phyloP scores from a whole-genome alignment of 2,113 vertebrate genomes.

The Rhinolophus ferrumequinum region DNA sequence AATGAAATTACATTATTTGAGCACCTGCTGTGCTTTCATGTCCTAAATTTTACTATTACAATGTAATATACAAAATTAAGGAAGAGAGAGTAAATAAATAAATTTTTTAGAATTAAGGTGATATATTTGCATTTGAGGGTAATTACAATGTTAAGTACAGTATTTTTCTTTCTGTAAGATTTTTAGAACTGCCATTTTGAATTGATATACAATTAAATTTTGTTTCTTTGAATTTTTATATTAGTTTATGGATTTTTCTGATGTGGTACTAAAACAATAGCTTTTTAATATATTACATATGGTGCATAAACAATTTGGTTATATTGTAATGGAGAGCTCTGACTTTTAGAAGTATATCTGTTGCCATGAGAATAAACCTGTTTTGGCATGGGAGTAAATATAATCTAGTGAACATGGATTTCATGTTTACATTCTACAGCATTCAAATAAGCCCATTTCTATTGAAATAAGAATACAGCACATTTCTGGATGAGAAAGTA shows the following conservation, averaged over 20 bases:
- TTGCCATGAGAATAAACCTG: neutral
- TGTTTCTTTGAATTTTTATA: slow-evolving; percentile 50
- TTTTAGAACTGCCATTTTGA: neutral
- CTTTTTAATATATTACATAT: slow-evolving; percentile 27
- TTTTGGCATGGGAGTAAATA: slow-evolving; percentile 25
- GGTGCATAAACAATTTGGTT: neutral
- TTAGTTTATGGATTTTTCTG: slow-evolving; percentile 21
- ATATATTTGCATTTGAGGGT: neutral
- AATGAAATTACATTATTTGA: neutral
- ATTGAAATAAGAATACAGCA: slow-evolving; percentile 39
- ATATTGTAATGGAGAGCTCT: neutral
- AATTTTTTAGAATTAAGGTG: slow-evolving; percentile 48
- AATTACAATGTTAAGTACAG: slow-evolving; percentile 32
- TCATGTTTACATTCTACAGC: neutral
- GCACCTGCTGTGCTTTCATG: neutral
- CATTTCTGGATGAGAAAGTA: slow-evolving; percentile 51
- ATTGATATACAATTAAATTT: slow-evolving; percentile 28
- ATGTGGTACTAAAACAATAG: neutral
- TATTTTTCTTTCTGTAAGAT: slow-evolving; percentile 49
- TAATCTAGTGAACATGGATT: slow-evolving; percentile 13
- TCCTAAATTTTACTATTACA: slow-evolving; percentile 47
- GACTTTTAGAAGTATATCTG: slow-evolving; percentile 25
- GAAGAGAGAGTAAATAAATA: neutral
- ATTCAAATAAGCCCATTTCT: slow-evolving; percentile 41
- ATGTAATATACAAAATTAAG: neutral